Evolutionary conservation across 1,140 invertebrate genomes (phyloP), one percentile per base, ranked within the genome.

Genomic region (Heliconius himera): DNA sequence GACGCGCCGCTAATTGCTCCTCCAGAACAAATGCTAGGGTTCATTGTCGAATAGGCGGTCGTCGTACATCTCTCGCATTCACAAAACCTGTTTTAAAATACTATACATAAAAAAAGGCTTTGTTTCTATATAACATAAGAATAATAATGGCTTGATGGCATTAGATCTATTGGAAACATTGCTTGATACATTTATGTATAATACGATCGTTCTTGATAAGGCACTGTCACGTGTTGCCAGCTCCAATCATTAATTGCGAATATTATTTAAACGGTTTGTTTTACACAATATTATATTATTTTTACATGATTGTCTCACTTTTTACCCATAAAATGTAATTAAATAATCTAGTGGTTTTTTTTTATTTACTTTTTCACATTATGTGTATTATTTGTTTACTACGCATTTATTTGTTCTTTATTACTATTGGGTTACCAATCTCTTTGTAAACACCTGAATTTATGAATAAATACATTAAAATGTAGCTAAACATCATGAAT

Each of bases 11-110:
- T 91, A 93, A 93, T 93, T 89, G 90, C 91, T 93, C 90, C 87
- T 84, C 86, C 87, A 90, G 87, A 86, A 87, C 86, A 89, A 91
- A 91, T 89, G 88, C 87, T 87, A 90, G 88, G 85, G 91, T 92
- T 93, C 90, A 93, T 89, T 93, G 90, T 88, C 90, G 90, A 88
- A 70, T 87, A 88, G 83, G 80, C 85, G 88, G 79, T 84, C 76
- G 85, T 87, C 77, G 79, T 80, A 83, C 76, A 78, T 79, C 85
- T 83, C 84, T 84, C 79, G 87, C 84, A 84, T 80, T 75, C 71
- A 60, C 60, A 70, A 73, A 77, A 77, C 36, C 36, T 41, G 70
- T 72, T 41, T 72, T 18, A 66, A 33, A 66, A 33, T 82, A 72
- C 36, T 29, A n/a, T 38, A 60, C 0, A 8, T 22, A 13, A 60